These are phyloP conservation scores for Calonectris borealis DNA, from an alignment of 2,113 vertebrate genomes.

Conservation along the genomic window DNA sequence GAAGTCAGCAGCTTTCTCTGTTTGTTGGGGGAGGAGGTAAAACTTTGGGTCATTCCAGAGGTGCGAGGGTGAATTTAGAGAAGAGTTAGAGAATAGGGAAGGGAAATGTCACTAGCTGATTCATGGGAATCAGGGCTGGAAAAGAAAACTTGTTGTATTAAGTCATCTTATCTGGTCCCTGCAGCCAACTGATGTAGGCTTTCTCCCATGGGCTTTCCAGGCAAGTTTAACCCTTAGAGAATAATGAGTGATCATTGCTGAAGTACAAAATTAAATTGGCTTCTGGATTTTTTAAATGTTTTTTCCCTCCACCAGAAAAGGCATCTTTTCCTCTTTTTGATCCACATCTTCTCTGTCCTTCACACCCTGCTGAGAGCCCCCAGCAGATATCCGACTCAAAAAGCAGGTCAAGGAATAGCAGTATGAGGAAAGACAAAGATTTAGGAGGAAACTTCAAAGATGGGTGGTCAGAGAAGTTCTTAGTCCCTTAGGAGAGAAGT, in stretches of 20 bases:
- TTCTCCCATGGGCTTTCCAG: conserved; percentile 19
- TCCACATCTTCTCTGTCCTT: not conserved
- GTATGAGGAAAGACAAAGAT: not conserved
- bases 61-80: not conserved
- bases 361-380: not conserved
- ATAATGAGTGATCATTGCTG: not conserved
- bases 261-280: not conserved
- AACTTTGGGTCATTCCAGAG: not conserved
- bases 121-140: conserved; percentile 6
- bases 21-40: not conserved
- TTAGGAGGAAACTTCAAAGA: not conserved
- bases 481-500: not conserved
- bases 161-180: conserved; percentile 29
- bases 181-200: not conserved
- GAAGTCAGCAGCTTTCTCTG: not conserved
- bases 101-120: not conserved
- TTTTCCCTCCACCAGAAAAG: not conserved
- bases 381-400: not conserved
- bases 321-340: not conserved
- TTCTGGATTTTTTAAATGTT: not conserved
- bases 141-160: conserved; percentile 30
- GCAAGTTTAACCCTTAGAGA: conserved; percentile 17
- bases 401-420: not conserved
- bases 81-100: not conserved
- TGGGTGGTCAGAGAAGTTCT: not conserved